These are phyloP conservation scores for Gambelia wislizenii DNA, from an alignment of 2,797 vertebrate species.

Conservation along the genomic window DNA sequence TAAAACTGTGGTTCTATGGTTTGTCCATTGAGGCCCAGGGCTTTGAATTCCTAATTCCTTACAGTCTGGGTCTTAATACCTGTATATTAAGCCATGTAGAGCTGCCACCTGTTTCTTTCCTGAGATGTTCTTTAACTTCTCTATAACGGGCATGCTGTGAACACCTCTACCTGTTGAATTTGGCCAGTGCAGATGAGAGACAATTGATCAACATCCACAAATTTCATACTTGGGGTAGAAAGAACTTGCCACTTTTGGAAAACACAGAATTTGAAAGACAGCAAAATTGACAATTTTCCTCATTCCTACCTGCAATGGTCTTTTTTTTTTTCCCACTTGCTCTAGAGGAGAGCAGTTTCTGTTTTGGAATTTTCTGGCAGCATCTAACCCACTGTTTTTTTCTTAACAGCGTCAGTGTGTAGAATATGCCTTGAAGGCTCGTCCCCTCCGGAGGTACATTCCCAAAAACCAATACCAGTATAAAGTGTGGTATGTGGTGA, in stretches of 20 bases:
- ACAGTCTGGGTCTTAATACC: no score
- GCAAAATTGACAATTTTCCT: background rate
- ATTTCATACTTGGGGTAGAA: background rate
- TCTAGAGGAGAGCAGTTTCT: background rate
- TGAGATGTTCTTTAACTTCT: no score
- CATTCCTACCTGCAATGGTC: background rate
- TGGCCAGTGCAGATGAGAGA: no score
- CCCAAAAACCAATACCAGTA: conserved; percentile 99
- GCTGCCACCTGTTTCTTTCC: no score
- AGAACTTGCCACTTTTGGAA: background rate
- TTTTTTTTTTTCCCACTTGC: background rate
- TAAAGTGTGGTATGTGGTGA: conserved; percentile 99
- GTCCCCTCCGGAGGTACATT: conserved; percentile 95
- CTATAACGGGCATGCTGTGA: no score
- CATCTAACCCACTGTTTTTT: background rate
- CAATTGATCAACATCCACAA: no score
- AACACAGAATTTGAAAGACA: background rate
- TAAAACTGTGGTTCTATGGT: no score
- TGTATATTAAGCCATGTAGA: no score
- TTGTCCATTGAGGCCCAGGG: no score
- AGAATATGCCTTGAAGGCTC: conserved; percentile 97
- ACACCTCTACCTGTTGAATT: no score
- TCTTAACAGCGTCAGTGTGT: conserved; percentile 93
- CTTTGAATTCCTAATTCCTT: no score
- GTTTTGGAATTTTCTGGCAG: background rate